Evolutionary conservation across 1,140 invertebrate species (phyloP), one percentile per base, ranked within the genome.

Genomic region (Bathynomus jamesi): DNA sequence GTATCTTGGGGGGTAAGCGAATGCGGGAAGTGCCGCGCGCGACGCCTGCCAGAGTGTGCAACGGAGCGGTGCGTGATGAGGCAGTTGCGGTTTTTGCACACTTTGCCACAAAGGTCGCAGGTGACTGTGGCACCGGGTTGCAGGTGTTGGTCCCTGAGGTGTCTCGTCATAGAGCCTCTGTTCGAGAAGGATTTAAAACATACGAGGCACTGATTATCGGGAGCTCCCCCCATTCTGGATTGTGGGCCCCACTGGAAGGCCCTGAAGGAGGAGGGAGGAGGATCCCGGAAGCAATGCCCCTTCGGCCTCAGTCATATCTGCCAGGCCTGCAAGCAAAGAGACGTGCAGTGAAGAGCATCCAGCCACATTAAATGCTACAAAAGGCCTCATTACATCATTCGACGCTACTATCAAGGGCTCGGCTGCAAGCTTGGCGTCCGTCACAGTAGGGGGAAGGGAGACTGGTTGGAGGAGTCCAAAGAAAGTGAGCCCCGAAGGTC

Each of bases 51-150:
- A 17, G 40, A 53, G 82, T 89, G 89, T 29, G 88, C 87, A 82
- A 89, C 87, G 40, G 89, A 86, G 81, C 89, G 87, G 81, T 90
- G 89, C 82, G 89, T 90, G 83, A 89, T 89, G 79, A 89, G 85
- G 80, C 89, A 89, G 81, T 90, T 88, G 81, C 89, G 89, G 77
- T 88, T 90, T 83, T 89, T 89, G 84, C 87, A 89, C 72, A 87
- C 87, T 82, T 89, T 89, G 77, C 88, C 88, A 82, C 89, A 89
- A 76, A 89, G 84, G 81, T 86, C 85, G 82, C 89, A 90, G 77
- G 86, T 85, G 76, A 87, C 87, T 86, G 76, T 77, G 53, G 72
- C 73, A 62, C 73, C 72, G 13, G 76, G 76, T 70, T 77, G 72
- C 17, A 77, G 63, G 67, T 77, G 76, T 32, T 77, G 76, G 67